These are phyloP conservation scores for Bombus fervidus DNA, from an alignment of 1,140 invertebrate species.

Conservation along the genomic window DNA sequence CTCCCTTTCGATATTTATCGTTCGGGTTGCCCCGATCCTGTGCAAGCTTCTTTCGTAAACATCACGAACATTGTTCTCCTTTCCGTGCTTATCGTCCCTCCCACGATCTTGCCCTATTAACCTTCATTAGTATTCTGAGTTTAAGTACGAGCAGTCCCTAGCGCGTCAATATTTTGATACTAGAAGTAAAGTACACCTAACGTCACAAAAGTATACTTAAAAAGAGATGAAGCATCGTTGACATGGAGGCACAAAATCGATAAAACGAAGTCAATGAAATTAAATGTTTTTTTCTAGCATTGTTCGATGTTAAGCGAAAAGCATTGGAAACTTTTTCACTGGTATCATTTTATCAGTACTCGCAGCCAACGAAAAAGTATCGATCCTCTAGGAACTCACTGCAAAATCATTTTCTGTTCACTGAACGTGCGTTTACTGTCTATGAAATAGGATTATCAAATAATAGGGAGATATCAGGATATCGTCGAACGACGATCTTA, in stretches of 20 bases:
- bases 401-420: too few species aligned
- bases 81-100: not conserved
- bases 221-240: not conserved
- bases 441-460: too few species aligned
- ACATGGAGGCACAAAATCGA: not conserved
- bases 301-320: too few species aligned
- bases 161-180: not conserved
- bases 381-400: too few species aligned
- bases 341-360: too few species aligned
- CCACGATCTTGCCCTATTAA: not conserved
- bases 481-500: too few species aligned
- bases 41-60: slow-evolving; percentile 1
- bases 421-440: too few species aligned
- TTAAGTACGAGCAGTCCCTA: not conserved
- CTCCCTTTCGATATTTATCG: slow-evolving; percentile 27
- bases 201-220: not conserved
- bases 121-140: not conserved
- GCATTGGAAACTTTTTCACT: too few species aligned
- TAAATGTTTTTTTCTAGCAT: too few species aligned
- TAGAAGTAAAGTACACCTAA: not conserved
- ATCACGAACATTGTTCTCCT: not conserved
- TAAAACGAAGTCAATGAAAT: too few species aligned
- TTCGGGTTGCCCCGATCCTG: not conserved
- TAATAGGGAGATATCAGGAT: too few species aligned
- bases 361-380: too few species aligned